Evolutionary conservation across 1,140 invertebrate genomes (phyloP).

Genomic region (Pseudomyrmex sp.): DNA sequence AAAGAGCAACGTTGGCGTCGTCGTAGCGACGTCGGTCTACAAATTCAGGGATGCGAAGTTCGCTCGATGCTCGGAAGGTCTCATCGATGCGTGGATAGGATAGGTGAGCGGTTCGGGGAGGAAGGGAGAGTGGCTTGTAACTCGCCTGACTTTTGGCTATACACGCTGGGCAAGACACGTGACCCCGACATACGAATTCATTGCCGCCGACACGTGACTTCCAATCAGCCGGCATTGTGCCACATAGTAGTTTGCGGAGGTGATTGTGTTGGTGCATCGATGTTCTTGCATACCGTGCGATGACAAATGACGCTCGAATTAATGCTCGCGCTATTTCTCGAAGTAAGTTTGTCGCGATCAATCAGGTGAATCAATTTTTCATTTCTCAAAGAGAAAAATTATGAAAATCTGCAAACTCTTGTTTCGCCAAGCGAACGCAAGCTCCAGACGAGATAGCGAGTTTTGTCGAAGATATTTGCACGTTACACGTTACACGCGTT

Average conservation of each 20-base stretch:
- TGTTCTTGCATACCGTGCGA: conserved; percentile 14
- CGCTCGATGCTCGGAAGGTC: background rate
- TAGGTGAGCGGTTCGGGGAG: background rate
- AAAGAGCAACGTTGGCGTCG: conserved; percentile 36
- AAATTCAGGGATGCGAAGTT: conserved; percentile 1
- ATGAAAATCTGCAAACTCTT: background rate
- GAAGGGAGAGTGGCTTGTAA: conserved; percentile 13
- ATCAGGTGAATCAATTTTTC: background rate
- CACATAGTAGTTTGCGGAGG: conserved; percentile 26
- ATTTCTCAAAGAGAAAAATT: background rate
- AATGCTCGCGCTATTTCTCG: background rate
- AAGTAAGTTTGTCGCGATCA: conserved; percentile 9
- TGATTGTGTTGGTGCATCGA: conserved; percentile 21
- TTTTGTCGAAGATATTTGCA: background rate
- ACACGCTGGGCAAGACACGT: conserved; percentile 73
- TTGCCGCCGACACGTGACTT: conserved; percentile 77
- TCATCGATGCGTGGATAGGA: too few relatives aligned
- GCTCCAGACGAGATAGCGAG: background rate
- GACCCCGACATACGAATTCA: conserved; percentile 74
- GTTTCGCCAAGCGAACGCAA: background rate
- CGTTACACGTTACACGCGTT: too few relatives aligned
- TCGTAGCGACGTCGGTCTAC: conserved; percentile 8
- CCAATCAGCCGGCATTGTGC: conserved; percentile 75
- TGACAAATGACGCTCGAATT: conserved; percentile 11
- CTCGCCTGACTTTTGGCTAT: conserved; percentile 69